Evolutionary conservation across 2,113 vertebrate species (phyloP), one percentile per base, ranked within the genome.

Genomic region (Mastomys natalensis): DNA sequence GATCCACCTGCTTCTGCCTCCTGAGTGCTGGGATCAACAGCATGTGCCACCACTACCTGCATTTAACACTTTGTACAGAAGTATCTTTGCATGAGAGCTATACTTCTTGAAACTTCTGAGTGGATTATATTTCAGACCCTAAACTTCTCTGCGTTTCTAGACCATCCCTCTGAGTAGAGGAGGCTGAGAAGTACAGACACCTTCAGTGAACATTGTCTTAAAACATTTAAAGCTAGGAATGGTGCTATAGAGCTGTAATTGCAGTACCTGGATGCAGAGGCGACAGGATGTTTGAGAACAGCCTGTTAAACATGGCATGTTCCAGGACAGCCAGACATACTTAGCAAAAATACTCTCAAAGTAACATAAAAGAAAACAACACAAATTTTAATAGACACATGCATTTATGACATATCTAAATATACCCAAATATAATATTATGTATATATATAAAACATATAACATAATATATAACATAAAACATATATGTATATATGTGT

Each of bases 121-220:
- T 70, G 9, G n/a, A 70, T 34, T 93, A 1, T 48, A 11, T 53
- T 55, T 86, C n/a, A 6, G 1, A 66, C 24, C 16, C 58, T 76
- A 16, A 31, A 48, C 45, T 93, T 89, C 13, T 92, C 24, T 80
- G 24, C 76, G 26, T 78, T 95, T 96, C 86, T 7, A 68, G 53
- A 53, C 86, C 37, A 62, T 76, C 16, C 34, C 66, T 55, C 45
- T 53, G 29, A 1, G 19, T 37, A 74, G 48, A 95, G 80, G 22
- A 66, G 19, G 11, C n/a, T 81, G 11, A 45, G 60, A 58, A 94
- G 24, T 77, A 22, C 40, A 66, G 13, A 55, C 17, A 80, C 51
- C 85, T 86, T 96, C 84, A 86, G 81, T 72, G 43, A 93, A 93
- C 0, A 29, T 7, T 81, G 21, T n/a, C 95, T 91, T 87, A 48